A percentile compares a stretch with the other conserved stretches of the same genome.
These are phyloP conservation scores for Cassiopea xamachana DNA, from an alignment of 30 jellyfish, hydroid and myxozoan genomes.

Conservation along the genomic window DNA sequence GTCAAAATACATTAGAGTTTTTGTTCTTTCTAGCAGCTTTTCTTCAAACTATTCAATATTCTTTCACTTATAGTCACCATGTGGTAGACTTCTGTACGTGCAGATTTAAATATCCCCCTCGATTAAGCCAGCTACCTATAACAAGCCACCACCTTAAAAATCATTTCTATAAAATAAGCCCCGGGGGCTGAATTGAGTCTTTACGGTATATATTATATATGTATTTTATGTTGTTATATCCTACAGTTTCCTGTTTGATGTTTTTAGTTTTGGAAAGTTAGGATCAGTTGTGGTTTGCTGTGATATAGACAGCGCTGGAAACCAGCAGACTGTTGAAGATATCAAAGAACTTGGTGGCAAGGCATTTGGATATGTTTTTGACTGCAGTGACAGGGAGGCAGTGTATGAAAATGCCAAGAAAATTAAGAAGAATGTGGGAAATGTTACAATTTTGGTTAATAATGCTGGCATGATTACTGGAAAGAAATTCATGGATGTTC, in stretches of 20 bases:
- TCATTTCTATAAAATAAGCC: no score
- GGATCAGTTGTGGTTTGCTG: constrained; percentile 90
- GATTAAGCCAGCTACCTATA: no score
- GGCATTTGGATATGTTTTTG: constrained; percentile 78
- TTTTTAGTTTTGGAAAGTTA: constrained; percentile 62
- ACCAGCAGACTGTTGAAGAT: constrained; percentile 72
- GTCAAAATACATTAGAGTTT: no score
- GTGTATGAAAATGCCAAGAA: constrained; percentile 81
- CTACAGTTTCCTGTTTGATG: neutral
- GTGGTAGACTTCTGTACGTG: no score
- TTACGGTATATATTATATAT: no score
- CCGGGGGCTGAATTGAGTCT: no score
- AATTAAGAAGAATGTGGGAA: constrained; percentile 80
- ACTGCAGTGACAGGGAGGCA: constrained; percentile 82
- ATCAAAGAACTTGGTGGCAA: constrained; percentile 70
- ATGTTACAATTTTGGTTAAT: constrained; percentile 86
- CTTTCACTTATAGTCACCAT: no score
- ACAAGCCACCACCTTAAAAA: no score
- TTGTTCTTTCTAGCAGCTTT: no score
- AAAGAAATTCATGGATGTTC: constrained; percentile 72
- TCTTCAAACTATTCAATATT: no score
- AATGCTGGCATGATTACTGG: constrained; percentile 97
- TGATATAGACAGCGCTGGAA: constrained; percentile 71
- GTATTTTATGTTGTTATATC: no score
- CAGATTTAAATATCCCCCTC: no score